These are phyloP conservation scores for Formicarius rufipectus DNA, from an alignment of 2,113 vertebrate species.

Conservation along the genomic window DNA sequence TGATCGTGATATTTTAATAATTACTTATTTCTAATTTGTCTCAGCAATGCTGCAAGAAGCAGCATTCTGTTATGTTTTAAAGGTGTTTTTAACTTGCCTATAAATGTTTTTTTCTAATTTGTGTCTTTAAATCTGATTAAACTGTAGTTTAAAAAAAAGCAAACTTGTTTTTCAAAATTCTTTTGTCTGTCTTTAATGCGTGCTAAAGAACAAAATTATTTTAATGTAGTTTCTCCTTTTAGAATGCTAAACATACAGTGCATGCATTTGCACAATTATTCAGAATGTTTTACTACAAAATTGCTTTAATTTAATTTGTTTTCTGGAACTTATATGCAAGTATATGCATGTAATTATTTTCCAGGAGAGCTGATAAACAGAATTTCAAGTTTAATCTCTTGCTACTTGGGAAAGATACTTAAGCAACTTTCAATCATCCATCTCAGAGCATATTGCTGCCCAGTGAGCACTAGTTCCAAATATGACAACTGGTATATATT, in stretches of 20 bases:
- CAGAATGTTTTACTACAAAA: background rate
- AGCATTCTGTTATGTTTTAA: constrained; percentile 66
- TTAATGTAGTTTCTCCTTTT: background rate
- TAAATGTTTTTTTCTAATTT: constrained; percentile 77
- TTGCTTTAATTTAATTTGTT: background rate
- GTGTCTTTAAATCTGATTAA: constrained; percentile 80
- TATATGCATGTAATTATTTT: background rate
- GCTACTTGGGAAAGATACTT: background rate
- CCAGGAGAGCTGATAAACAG: background rate
- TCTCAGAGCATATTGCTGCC: background rate
- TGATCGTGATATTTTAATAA: constrained; percentile 63
- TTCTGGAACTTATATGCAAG: background rate
- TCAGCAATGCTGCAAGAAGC: constrained; percentile 59
- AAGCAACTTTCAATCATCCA: background rate
- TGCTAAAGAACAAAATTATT: background rate
- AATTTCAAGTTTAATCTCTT: background rate
- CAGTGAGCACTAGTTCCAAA: rapidly evolving
- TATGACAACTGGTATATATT: background rate
- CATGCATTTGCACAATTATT: background rate
- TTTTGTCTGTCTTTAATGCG: background rate
- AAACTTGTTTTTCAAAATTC: constrained; percentile 30
- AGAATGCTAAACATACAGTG: background rate
- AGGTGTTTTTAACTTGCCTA: constrained; percentile 76
- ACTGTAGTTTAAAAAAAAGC: constrained; percentile 75
- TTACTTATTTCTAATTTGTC: constrained; percentile 56